These are phyloP conservation scores for Dione vanillae DNA, from an alignment of 2,888 invertebrate species.

Conservation along the genomic window DNA sequence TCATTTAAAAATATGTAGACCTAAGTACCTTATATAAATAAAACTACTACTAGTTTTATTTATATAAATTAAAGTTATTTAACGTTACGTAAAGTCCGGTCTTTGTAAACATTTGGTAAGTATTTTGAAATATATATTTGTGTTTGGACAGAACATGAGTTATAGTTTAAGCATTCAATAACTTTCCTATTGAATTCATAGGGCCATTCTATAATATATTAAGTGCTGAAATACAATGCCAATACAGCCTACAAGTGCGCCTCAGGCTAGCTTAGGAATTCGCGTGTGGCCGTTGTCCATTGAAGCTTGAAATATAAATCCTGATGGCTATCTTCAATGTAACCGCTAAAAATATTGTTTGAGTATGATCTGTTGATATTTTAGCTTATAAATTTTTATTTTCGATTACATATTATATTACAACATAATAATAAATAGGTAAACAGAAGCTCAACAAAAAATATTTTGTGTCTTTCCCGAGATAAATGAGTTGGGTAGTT, in stretches of 20 bases:
- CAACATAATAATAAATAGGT: no score
- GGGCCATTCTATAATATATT: slow-evolving; percentile 65
- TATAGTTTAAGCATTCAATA: slow-evolving; percentile 6
- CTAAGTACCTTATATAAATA: no score
- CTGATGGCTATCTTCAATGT: not conserved
- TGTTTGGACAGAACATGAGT: slow-evolving; percentile 8
- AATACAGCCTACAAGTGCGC: slow-evolving; percentile 61
- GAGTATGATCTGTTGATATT: not conserved
- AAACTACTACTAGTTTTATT: no score
- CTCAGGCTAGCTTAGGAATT: slow-evolving; percentile 59
- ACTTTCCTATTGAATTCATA: slow-evolving; percentile 57
- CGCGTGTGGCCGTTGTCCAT: slow-evolving; percentile 64
- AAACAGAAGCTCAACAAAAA: no score
- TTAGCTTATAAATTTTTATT: not conserved
- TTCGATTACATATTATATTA: no score
- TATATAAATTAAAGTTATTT: not conserved
- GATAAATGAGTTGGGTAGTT: no score
- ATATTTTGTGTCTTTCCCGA: no score
- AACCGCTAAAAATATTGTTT: not conserved
- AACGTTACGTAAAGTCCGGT: not conserved
- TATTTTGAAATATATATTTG: not conserved
- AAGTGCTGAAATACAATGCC: slow-evolving; percentile 61
- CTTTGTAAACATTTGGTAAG: not conserved
- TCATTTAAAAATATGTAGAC: not conserved
- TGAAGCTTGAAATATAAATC: slow-evolving; percentile 26